Conservation (phyloP, 2,888 invertebrate genomes). For the Anarsia innoxiella region DNA sequence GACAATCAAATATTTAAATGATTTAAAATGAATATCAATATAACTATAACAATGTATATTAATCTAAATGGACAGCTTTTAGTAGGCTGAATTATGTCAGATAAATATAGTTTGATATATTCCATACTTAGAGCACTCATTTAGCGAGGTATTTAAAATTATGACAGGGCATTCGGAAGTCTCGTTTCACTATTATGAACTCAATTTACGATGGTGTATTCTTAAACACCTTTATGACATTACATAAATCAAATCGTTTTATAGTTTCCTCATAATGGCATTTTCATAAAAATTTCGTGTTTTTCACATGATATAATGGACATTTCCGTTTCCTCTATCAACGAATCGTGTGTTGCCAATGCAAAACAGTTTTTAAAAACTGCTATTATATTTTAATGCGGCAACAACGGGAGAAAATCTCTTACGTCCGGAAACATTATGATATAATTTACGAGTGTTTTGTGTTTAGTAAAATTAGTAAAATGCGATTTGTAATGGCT, state of each 20-base stretch:
- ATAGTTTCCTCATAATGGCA: constrained; percentile 53
- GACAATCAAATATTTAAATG: no score
- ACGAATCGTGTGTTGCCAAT: constrained; percentile 55
- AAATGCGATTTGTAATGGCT: constrained; percentile 55
- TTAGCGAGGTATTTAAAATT: no score
- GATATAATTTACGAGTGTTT: constrained; percentile 64
- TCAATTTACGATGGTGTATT: constrained; percentile 9
- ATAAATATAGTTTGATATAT: no score
- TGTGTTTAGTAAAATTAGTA: constrained; percentile 66
- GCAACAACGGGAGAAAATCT: constrained; percentile 57
- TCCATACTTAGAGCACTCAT: no score
- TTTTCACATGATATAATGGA: constrained; percentile 60
- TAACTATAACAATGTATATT: no score
- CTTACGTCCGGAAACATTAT: constrained; percentile 69
- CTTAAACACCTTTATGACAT: constrained; percentile 12
- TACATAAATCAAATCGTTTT: constrained; percentile 56
- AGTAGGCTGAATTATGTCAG: no score
- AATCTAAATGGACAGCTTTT: no score
- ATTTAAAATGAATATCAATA: no score
- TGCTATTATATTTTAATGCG: constrained; percentile 66
- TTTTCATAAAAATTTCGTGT: constrained; percentile 52
- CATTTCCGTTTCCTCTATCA: constrained; percentile 58
- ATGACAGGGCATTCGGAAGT: no score
- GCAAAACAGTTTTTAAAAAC: constrained; percentile 70
- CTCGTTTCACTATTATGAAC: no score